Percentiles rank a stretch among this genome's conserved stretches.
phyloP scores from a whole-genome alignment of 2,113 vertebrate species.

The Carollia perspicillata region DNA sequence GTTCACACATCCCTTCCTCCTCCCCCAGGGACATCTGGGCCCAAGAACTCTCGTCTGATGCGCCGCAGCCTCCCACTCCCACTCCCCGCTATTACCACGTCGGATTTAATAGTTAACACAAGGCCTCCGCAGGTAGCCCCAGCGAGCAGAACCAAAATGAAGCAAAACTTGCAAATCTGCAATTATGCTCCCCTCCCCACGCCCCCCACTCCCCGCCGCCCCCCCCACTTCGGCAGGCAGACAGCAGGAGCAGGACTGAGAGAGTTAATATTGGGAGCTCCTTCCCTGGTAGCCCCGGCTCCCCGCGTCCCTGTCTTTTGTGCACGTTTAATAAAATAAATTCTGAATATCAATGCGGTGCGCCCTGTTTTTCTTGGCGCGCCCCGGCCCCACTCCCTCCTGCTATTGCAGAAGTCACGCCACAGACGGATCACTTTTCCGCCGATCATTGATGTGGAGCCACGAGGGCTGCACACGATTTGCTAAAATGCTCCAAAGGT shows the following conservation, averaged over 20 bases:
- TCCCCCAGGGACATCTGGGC: background rate
- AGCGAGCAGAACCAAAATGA: conserved; percentile 50
- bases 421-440: conserved; percentile 92
- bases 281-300: conserved; percentile 77
- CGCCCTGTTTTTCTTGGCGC: conserved; percentile 96
- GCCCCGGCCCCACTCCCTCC: conserved; percentile 81
- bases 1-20: conserved; percentile 32
- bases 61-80: background rate
- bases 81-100: background rate
- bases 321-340: conserved; percentile 96
- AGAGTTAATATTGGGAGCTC: conserved; percentile 78
- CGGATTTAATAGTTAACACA: conserved; percentile 72
- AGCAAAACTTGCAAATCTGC: background rate
- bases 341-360: conserved; percentile 96
- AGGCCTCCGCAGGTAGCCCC: conserved; percentile 33
- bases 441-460: conserved; percentile 94
- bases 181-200: background rate
- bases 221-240: background rate
- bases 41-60: conserved; percentile 44
- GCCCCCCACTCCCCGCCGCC: background rate
- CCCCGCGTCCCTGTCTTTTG: conserved; percentile 84
- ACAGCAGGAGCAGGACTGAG: conserved; percentile 25
- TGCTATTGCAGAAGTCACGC: conserved; percentile 85
- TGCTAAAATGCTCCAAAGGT: conserved; percentile 95
- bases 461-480: conserved; percentile 96